Evolutionary conservation across 2,113 vertebrate species (phyloP).

Genomic region (Coregonus clupeaformis): DNA sequence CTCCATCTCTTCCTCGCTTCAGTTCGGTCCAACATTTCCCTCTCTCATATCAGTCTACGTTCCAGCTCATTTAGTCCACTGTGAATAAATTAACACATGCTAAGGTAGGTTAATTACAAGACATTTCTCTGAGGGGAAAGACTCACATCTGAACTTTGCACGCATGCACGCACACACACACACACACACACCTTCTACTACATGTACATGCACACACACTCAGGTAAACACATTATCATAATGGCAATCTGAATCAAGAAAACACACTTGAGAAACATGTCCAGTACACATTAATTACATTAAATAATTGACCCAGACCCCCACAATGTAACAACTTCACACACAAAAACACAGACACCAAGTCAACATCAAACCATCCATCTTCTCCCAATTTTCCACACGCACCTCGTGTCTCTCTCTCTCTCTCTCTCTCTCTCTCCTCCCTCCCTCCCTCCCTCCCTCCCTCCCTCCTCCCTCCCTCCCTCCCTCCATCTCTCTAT

Average conservation of each 20-base stretch:
- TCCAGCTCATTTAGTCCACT: slow-evolving; percentile 51
- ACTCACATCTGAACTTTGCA: slow-evolving; percentile 35
- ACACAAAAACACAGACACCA: background rate
- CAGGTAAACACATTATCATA: no score
- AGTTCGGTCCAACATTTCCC: background rate
- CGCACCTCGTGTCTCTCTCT: background rate
- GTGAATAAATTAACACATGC: slow-evolving; percentile 66
- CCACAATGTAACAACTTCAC: slow-evolving; percentile 6
- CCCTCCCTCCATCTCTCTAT: background rate
- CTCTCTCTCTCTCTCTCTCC: background rate
- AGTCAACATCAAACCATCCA: no score
- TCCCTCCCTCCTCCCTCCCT: no score
- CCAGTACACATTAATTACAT: no score
- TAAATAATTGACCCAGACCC: background rate
- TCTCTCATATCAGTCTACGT: slow-evolving; percentile 26
- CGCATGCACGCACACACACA: slow-evolving; percentile 13
- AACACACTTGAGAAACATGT: no score
- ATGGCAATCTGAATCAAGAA: no score
- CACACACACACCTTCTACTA: slow-evolving; percentile 18
- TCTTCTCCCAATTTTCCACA: no score
- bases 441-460: no score
- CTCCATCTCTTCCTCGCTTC: background rate
- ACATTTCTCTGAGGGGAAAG: slow-evolving; percentile 56
- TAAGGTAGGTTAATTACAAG: slow-evolving; percentile 68
- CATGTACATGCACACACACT: background rate